Evolutionary conservation across 2,888 invertebrate genomes (phyloP).

Genomic region (Aleiodes alternator): DNA sequence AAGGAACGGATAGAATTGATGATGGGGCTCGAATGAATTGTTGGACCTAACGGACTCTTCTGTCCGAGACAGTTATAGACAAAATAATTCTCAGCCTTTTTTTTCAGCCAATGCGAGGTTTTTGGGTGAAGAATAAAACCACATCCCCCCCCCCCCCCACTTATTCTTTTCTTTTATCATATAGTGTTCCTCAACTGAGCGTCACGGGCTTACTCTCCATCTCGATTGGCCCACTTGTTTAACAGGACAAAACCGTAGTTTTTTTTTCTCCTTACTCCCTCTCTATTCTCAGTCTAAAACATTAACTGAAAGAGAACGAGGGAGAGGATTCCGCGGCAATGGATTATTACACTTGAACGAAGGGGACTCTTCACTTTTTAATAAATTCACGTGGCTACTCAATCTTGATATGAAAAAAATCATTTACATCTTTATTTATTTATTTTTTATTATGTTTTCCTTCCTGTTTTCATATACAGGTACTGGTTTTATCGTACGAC

Average conservation of each 20-base stretch:
- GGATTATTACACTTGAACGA: no score
- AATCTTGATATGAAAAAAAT: no score
- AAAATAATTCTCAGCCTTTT: no score
- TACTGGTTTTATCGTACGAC: constrained; percentile 51
- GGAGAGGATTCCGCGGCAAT: neutral
- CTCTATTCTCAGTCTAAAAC: no score
- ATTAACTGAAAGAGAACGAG: neutral
- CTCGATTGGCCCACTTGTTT: constrained; percentile 74
- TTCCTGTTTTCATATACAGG: neutral
- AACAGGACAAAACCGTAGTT: constrained; percentile 72
- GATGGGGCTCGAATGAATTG: neutral
- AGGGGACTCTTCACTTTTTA: no score
- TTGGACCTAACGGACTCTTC: constrained; percentile 50
- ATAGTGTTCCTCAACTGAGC: neutral
- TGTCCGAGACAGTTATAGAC: constrained; percentile 36
- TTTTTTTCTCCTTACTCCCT: neutral
- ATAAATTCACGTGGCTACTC: no score
- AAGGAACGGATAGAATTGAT: no score
- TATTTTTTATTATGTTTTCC: neutral
- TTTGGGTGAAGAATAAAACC: neutral
- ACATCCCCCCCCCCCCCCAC: neutral
- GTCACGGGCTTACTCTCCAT: constrained; percentile 69
- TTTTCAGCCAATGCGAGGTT: no score
- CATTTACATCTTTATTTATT: neutral
- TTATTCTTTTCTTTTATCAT: constrained; percentile 3